Percentiles rank a stretch among this genome's conserved stretches.
phyloP scores from a whole-genome alignment of 2,113 vertebrate species.

The Ornithorhynchus anatinus region DNA sequence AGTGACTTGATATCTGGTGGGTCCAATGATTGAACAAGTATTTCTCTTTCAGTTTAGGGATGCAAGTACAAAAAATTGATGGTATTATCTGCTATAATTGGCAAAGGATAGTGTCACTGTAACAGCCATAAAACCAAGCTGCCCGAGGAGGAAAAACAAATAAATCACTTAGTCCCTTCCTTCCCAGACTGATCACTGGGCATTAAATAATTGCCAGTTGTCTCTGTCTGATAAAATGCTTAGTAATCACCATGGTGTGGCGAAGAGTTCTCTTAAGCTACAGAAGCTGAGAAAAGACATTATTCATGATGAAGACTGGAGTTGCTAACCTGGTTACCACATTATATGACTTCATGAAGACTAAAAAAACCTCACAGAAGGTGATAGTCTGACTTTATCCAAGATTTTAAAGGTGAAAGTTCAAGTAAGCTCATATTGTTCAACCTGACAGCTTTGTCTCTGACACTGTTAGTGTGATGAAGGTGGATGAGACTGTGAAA shows the following conservation, averaged over 20 bases:
- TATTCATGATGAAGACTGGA: constrained; percentile 2
- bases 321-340: neutral
- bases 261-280: constrained; percentile 2
- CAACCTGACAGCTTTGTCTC: constrained; percentile 32
- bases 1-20: too few relatives aligned
- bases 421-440: constrained; percentile 45
- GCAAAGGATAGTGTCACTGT: constrained; percentile 38
- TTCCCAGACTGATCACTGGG: constrained; percentile 38
- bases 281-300: neutral
- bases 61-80: neutral
- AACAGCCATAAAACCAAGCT: constrained; percentile 55
- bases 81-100: constrained; percentile 43
- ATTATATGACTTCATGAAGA: neutral
- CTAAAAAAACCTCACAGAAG: neutral
- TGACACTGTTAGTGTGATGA: neutral
- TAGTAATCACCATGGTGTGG: constrained; percentile 17
- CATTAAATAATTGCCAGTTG: constrained; percentile 51
- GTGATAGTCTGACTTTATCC: constrained; percentile 12
- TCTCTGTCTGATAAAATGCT: constrained; percentile 39
- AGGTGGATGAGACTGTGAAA: neutral
- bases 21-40: constrained; percentile 8
- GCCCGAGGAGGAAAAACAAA: constrained; percentile 45
- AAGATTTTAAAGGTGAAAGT: constrained; percentile 36
- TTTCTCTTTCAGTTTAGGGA: constrained; percentile 11
- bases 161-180: constrained; percentile 49